Conservation (phyloP, 2,888 invertebrate genomes). For the Eulithis testata region DNA sequence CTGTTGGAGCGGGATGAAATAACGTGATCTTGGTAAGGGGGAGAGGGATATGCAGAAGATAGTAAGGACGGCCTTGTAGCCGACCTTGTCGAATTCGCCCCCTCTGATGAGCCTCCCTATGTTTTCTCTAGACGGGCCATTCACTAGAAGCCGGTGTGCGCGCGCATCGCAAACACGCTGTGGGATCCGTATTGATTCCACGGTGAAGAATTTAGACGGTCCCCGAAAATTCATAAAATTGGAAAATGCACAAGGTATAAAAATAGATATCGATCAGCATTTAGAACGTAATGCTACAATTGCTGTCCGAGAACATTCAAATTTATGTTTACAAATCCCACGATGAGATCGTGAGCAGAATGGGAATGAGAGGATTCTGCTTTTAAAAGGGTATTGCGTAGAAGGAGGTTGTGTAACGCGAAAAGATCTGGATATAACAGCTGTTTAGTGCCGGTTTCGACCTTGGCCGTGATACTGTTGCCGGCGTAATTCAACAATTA, state of each 20-base stretch:
- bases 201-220: slow-evolving; percentile 55
- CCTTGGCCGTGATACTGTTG: slow-evolving; percentile 79
- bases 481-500: slow-evolving; percentile 76
- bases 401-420: slow-evolving; percentile 43
- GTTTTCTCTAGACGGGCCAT: slow-evolving; percentile 72
- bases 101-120: slow-evolving; percentile 57
- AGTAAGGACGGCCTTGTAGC: slow-evolving; percentile 74
- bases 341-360: slow-evolving; percentile 19
- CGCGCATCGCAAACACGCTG: slow-evolving; percentile 71
- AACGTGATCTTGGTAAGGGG: slow-evolving; percentile 35
- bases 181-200: slow-evolving; percentile 72
- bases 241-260: slow-evolving; percentile 42
- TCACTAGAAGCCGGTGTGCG: slow-evolving; percentile 72
- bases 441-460: slow-evolving; percentile 56
- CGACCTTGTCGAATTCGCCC: slow-evolving; percentile 73
- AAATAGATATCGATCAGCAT: slow-evolving; percentile 17
- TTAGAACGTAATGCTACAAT: not conserved
- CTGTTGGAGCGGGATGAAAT: slow-evolving; percentile 53
- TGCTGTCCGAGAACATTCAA: slow-evolving; percentile 3
- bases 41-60: slow-evolving; percentile 66
- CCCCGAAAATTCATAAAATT: slow-evolving; percentile 47
- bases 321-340: not conserved
- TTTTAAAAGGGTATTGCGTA: slow-evolving; percentile 28
- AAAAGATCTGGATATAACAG: slow-evolving; percentile 53
- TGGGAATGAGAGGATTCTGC: slow-evolving; percentile 15